Conservation (phyloP, 2,113 vertebrate genomes). For the Coryphaenoides rupestris region DNA sequence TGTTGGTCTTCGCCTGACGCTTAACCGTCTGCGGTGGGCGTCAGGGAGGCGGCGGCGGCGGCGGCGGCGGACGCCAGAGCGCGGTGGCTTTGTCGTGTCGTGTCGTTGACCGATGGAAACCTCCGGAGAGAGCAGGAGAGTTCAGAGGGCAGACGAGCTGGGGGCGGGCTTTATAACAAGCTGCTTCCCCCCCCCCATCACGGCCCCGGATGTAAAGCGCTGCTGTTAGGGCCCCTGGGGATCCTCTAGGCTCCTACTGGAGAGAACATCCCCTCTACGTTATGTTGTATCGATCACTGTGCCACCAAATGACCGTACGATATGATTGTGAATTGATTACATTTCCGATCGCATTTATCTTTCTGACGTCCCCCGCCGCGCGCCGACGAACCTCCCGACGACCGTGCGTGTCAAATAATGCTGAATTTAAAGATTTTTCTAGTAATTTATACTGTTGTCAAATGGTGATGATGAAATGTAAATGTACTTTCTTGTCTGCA, state of each 20-base stretch:
- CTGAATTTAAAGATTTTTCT: constrained; percentile 34
- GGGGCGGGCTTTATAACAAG: too few relatives aligned
- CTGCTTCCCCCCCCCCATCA: too few relatives aligned
- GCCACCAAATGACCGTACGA: constrained; percentile 40
- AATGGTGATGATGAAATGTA: constrained; percentile 55
- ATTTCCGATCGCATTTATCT: constrained; percentile 47
- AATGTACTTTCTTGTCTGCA: constrained; percentile 58
- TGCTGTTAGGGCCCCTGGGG: too few relatives aligned
- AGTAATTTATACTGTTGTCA: constrained; percentile 54
- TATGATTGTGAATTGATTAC: constrained; percentile 47
- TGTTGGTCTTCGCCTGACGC: too few relatives aligned
- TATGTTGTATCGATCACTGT: constrained; percentile 35
- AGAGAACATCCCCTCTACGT: constrained; percentile 24
- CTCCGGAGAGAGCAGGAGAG: too few relatives aligned
- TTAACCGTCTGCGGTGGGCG: too few relatives aligned
- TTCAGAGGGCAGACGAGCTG: too few relatives aligned
- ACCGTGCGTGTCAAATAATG: constrained; percentile 47
- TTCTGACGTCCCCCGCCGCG: constrained; percentile 33
- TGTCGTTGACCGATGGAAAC: too few relatives aligned
- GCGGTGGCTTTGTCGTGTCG: too few relatives aligned
- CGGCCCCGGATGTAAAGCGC: too few relatives aligned
- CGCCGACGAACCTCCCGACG: constrained; percentile 26
- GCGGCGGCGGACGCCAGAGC: too few relatives aligned
- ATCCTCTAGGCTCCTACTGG: neutral
- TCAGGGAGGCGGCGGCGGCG: too few relatives aligned